A percentile compares a stretch with the other conserved stretches of the same genome.
phyloP scores from a whole-genome alignment of 2,888 invertebrate species.

The Cancer borealis region DNA sequence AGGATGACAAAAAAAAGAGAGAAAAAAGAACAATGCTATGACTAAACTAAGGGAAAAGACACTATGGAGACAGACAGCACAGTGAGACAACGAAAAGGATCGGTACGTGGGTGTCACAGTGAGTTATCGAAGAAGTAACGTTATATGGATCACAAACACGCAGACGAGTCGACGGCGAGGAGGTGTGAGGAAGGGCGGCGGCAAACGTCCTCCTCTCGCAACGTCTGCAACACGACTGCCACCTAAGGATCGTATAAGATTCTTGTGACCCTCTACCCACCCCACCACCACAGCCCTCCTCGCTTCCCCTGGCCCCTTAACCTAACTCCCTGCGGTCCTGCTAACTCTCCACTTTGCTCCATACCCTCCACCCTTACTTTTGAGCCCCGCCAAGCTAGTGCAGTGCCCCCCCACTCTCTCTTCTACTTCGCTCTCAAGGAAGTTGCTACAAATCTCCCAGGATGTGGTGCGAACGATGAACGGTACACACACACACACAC shows the following conservation, averaged over 20 bases:
- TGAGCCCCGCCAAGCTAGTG: neutral
- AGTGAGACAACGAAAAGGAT: neutral
- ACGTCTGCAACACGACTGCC: slow-evolving; percentile 43
- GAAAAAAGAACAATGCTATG: neutral
- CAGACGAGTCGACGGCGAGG: neutral
- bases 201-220: slow-evolving; percentile 20
- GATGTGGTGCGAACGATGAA: slow-evolving; percentile 5
- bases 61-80: neutral
- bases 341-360: slow-evolving; percentile 31
- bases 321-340: neutral
- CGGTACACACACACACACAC: slow-evolving; percentile 39
- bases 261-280: slow-evolving; percentile 36
- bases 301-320: slow-evolving; percentile 35
- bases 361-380: neutral
- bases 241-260: slow-evolving; percentile 14
- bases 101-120: neutral
- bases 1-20: neutral
- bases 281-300: neutral
- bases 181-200: neutral
- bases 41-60: neutral
- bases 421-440: neutral
- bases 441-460: neutral
- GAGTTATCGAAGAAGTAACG: neutral
- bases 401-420: neutral
- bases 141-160: neutral